phyloP scores from a whole-genome alignment of 1,140 invertebrate species.

The Aphelenchoides fujianensis region DNA sequence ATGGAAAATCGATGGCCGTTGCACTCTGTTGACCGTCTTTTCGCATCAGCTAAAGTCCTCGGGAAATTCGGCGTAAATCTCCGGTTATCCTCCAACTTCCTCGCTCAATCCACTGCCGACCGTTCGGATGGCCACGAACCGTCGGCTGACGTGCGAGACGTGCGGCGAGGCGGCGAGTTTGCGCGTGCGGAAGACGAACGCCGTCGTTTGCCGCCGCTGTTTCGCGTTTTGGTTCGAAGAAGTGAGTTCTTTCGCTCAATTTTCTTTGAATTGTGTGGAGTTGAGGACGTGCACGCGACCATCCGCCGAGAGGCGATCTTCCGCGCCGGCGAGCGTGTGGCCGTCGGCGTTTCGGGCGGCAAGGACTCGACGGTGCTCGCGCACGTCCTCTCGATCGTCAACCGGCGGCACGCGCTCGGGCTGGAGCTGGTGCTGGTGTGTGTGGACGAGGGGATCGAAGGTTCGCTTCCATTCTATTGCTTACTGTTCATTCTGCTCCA shows the following conservation, averaged over 20 bases:
- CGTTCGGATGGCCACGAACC: background rate
- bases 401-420: constrained; percentile 85
- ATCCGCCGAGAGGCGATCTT: constrained; percentile 82
- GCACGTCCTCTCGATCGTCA: constrained; percentile 80
- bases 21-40: background rate
- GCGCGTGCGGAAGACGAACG: constrained; percentile 42
- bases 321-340: constrained; percentile 79
- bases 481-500: constrained; percentile 26
- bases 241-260: constrained; percentile 76
- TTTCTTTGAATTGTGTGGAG: constrained; percentile 83
- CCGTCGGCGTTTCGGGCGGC: constrained; percentile 92
- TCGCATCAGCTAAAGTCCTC: background rate
- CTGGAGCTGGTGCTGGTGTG: constrained; percentile 86
- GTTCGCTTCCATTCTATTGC: constrained; percentile 67
- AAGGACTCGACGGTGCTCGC: constrained; percentile 98
- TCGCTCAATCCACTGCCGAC: no score
- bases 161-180: constrained; percentile 39
- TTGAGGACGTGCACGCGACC: constrained; percentile 92
- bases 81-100: no score
- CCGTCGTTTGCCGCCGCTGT: constrained; percentile 76
- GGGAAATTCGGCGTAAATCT: background rate
- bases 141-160: constrained; percentile 23
- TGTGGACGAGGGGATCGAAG: constrained; percentile 92
- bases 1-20: background rate
- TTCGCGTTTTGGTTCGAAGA: constrained; percentile 51